phyloP scores from a whole-genome alignment of 92 coral and sea anemone species.

The Bergia sp. region DNA sequence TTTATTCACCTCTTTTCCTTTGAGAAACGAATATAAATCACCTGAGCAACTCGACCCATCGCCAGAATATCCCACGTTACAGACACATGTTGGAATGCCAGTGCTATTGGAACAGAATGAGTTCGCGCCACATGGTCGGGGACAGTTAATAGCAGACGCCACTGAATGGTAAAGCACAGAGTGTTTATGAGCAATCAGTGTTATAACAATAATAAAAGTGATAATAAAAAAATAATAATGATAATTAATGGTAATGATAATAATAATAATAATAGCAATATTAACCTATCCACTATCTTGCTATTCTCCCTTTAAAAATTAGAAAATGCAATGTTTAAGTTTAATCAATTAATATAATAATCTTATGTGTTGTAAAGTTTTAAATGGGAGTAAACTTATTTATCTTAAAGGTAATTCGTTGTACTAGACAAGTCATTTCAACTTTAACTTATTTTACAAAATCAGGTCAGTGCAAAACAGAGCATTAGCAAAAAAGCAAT shows the following conservation, averaged over 20 bases:
- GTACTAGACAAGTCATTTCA: background rate
- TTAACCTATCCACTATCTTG: too few relatives aligned
- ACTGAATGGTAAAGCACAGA: conserved; percentile 2
- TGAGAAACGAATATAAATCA: background rate
- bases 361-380: too few relatives aligned
- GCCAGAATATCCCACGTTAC: conserved; percentile 22
- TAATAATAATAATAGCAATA: background rate
- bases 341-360: too few relatives aligned
- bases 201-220: background rate
- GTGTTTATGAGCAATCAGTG: background rate
- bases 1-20: background rate
- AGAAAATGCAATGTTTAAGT: background rate
- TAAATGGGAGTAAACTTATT: too few relatives aligned
- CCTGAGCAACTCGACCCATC: conserved; percentile 30
- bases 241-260: too few relatives aligned
- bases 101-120: conserved; percentile 36
- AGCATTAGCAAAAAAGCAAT: background rate
- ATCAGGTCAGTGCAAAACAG: background rate
- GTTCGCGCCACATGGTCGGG: conserved; percentile 25
- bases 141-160: conserved; percentile 15
- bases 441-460: too few relatives aligned
- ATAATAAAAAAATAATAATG: background rate
- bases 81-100: conserved; percentile 20
- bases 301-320: too few relatives aligned
- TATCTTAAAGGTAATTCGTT: background rate